A percentile compares a stretch with the other conserved stretches of the same genome.
Evolutionary conservation across 2,797 vertebrate species (phyloP).

Genomic region (Botia almorhae): DNA sequence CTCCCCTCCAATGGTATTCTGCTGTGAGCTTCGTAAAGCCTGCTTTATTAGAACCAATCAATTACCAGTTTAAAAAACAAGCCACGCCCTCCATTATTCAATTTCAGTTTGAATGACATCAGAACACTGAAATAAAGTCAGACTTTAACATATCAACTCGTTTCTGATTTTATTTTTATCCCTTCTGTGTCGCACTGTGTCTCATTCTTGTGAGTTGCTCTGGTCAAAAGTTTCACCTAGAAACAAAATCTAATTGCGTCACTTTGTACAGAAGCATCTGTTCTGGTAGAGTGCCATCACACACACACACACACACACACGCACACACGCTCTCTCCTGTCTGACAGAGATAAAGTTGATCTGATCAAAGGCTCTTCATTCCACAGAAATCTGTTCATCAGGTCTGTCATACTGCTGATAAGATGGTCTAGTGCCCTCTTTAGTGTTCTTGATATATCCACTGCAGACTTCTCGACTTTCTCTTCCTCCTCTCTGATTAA

Average conservation of each 20-base stretch:
- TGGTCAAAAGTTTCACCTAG: not conserved
- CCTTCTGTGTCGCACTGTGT: not conserved
- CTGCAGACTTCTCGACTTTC: not conserved
- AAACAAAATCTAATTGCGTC: not conserved
- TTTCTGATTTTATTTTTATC: not conserved
- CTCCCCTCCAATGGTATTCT: no score
- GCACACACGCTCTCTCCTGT: slow-evolving; percentile 32
- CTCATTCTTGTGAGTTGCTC: not conserved
- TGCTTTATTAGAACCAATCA: no score
- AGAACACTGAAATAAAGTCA: no score
- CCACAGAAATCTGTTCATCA: slow-evolving; percentile 47
- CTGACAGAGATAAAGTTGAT: slow-evolving; percentile 53
- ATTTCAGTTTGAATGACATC: no score
- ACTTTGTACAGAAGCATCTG: not conserved
- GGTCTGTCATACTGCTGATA: slow-evolving; percentile 12
- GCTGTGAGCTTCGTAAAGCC: no score
- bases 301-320: slow-evolving; percentile 5
- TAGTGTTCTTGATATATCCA: slow-evolving; percentile 38
- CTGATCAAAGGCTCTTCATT: slow-evolving; percentile 53
- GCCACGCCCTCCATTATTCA: no score
- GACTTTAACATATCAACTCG: not conserved
- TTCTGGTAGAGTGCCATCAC: not conserved
- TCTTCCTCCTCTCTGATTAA: not conserved
- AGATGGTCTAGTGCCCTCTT: slow-evolving; percentile 32
- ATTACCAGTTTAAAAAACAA: no score